A percentile compares a stretch with the other conserved stretches of the same genome.
Evolutionary conservation across 2,113 vertebrate genomes (phyloP).

Genomic region (Oncorhynchus keta): DNA sequence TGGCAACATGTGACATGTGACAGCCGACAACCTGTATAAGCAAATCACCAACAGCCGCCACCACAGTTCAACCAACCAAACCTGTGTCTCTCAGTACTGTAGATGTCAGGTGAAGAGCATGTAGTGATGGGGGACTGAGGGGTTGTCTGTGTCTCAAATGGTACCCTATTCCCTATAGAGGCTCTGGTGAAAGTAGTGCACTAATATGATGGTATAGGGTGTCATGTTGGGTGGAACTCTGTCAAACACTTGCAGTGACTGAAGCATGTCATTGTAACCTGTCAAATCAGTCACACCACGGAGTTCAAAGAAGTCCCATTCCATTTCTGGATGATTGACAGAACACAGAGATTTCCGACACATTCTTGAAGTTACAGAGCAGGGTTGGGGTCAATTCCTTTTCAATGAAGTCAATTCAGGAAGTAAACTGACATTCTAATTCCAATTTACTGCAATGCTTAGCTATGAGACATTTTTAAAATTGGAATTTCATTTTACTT

Average conservation of each 20-base stretch:
- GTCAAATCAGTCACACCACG: slow-evolving; percentile 16
- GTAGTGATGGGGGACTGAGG: background rate
- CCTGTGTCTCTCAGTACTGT: background rate
- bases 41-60: background rate
- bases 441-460: no score
- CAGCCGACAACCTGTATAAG: background rate
- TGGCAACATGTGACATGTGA: background rate
- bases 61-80: background rate
- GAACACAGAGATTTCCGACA: no score
- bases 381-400: no score
- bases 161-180: background rate
- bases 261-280: background rate
- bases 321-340: no score
- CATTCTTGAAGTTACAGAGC: no score
- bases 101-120: background rate
- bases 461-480: no score
- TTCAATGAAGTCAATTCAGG: no score
- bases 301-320: background rate
- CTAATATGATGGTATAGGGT: background rate
- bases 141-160: background rate
- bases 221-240: slow-evolving; percentile 1
- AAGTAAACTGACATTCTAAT: no score
- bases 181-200: slow-evolving; percentile 9
- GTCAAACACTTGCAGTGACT: background rate
- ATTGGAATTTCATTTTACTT: no score